Conservation (phyloP, 92 coral and sea anemone genomes). For the Phenganax marumi region DNA sequence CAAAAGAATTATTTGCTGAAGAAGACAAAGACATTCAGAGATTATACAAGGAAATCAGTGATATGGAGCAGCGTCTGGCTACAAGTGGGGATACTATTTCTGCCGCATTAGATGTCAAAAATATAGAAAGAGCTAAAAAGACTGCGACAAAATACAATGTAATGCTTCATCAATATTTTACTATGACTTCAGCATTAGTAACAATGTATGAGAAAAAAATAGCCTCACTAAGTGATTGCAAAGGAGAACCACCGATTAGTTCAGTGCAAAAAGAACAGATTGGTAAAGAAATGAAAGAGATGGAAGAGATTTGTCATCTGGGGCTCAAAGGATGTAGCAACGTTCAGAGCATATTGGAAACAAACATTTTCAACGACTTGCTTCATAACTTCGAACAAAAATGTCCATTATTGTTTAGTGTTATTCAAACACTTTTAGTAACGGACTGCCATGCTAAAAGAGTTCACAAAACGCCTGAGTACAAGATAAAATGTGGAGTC, state of each 20-base stretch:
- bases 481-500: slow-evolving; percentile 14
- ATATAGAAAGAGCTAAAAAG: background rate
- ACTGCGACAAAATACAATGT: background rate
- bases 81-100: background rate
- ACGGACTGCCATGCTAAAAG: background rate
- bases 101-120: background rate
- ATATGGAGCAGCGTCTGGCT: background rate
- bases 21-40: slow-evolving; percentile 4
- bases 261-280: slow-evolving; percentile 8
- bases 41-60: slow-evolving; percentile 10
- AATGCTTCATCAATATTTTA: background rate
- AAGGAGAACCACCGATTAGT: background rate
- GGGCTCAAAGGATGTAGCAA: background rate
- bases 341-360: background rate
- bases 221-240: background rate
- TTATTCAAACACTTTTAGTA: slow-evolving; percentile 23
- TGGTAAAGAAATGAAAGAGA: slow-evolving; percentile 13
- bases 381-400: slow-evolving; percentile 7
- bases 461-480: slow-evolving; percentile 16
- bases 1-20: background rate
- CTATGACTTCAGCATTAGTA: background rate
- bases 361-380: background rate
- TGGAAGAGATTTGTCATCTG: background rate
- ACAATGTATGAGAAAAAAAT: background rate
- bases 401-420: slow-evolving; percentile 15